Conservation (phyloP, 2,797 vertebrate species). For the Zenarchopterus dispar region DNA sequence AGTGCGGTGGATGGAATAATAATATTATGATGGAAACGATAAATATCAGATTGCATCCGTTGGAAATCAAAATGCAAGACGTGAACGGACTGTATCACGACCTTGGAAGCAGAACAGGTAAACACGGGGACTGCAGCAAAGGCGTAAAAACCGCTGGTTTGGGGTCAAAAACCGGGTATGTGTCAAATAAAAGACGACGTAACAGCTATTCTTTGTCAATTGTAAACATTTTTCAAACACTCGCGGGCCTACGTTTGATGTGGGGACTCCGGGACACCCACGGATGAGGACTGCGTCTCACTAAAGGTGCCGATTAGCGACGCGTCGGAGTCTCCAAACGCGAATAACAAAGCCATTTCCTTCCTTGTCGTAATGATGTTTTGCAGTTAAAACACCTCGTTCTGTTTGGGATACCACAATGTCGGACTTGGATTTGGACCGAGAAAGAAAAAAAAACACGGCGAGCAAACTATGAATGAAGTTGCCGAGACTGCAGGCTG, state of each 20-base stretch:
- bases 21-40: neutral
- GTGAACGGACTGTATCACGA: neutral
- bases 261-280: no score
- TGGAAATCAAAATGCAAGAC: neutral
- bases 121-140: conserved; percentile 13
- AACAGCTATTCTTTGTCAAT: no score
- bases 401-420: neutral
- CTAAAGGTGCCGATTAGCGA: no score
- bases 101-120: conserved; percentile 1
- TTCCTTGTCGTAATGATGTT: neutral
- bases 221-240: no score
- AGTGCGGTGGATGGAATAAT: neutral
- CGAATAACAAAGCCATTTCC: neutral
- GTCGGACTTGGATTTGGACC: neutral
- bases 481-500: no score
- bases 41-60: neutral
- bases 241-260: no score
- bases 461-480: neutral
- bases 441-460: neutral
- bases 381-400: neutral
- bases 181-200: no score
- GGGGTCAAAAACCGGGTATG: neutral
- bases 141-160: conserved; percentile 39
- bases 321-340: neutral
- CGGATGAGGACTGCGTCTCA: no score